phyloP scores from a whole-genome alignment of 2,888 invertebrate genomes.

The Artemia sinica region DNA sequence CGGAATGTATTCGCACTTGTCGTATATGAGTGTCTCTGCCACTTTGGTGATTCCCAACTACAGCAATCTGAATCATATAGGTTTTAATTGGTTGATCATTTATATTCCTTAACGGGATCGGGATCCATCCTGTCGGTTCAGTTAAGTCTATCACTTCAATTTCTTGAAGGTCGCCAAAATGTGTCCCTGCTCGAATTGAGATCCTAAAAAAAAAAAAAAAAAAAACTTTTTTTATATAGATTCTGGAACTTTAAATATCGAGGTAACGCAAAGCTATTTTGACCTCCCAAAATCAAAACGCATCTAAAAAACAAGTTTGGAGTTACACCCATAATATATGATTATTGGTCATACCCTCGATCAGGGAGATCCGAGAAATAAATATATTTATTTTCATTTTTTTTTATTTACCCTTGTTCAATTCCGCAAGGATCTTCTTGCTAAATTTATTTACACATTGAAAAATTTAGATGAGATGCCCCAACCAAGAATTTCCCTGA shows the following conservation, averaged over 20 bases:
- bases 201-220: slow-evolving; percentile 40
- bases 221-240: background rate
- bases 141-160: slow-evolving; percentile 79
- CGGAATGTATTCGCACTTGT: slow-evolving; percentile 88
- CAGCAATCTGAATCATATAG: slow-evolving; percentile 90
- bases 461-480: no score
- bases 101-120: slow-evolving; percentile 73
- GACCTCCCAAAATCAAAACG: background rate
- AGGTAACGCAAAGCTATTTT: background rate
- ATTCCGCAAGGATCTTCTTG: no score
- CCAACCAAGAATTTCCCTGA: no score
- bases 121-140: slow-evolving; percentile 93
- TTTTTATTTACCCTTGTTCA: no score
- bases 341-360: no score
- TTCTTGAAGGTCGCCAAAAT: slow-evolving; percentile 90
- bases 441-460: no score
- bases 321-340: no score
- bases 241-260: background rate
- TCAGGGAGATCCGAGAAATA: no score
- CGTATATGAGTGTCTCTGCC: slow-evolving; percentile 95
- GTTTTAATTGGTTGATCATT: slow-evolving; percentile 54
- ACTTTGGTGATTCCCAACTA: slow-evolving; percentile 95
- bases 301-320: background rate
- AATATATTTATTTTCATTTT: no score
- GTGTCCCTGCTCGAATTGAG: slow-evolving; percentile 79